These are phyloP conservation scores for Aplodontia rufa DNA, from an alignment of 2,113 vertebrate species.

Conservation along the genomic window DNA sequence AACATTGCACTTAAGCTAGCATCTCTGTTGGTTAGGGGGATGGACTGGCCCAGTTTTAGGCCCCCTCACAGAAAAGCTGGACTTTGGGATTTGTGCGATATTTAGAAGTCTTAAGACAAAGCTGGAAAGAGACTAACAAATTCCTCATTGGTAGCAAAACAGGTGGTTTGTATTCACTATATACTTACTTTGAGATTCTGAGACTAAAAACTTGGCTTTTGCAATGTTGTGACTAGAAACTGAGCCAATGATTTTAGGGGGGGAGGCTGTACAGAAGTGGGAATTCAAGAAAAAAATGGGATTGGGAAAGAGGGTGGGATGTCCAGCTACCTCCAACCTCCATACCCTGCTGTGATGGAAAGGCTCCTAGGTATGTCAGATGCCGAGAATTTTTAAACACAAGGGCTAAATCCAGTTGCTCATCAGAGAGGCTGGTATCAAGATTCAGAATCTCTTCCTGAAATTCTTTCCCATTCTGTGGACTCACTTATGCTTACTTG, in stretches of 20 bases:
- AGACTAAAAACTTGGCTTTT: not conserved
- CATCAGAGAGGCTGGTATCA: not conserved
- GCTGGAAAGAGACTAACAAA: not conserved
- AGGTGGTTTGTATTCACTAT: not conserved
- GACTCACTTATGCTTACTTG: not conserved
- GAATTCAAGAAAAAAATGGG: not conserved
- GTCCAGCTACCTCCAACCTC: not conserved
- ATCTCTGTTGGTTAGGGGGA: not conserved
- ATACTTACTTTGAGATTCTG: slow-evolving; percentile 5
- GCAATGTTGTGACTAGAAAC: not conserved
- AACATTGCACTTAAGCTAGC: slow-evolving; percentile 21
- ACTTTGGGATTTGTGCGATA: not conserved
- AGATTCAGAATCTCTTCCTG: not conserved
- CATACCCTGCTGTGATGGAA: not conserved
- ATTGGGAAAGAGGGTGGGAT: not conserved
- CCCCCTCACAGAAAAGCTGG: not conserved
- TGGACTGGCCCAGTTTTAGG: not conserved
- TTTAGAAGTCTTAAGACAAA: slow-evolving; percentile 31
- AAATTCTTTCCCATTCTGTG: not conserved
- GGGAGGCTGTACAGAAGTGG: not conserved
- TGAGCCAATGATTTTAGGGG: not conserved
- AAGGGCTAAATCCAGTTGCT: not conserved
- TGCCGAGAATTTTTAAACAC: not conserved
- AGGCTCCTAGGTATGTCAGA: not conserved
- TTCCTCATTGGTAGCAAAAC: not conserved